Base-by-base conservation (phyloP, 2,113 vertebrate species). In the Clarias magur region DNA sequence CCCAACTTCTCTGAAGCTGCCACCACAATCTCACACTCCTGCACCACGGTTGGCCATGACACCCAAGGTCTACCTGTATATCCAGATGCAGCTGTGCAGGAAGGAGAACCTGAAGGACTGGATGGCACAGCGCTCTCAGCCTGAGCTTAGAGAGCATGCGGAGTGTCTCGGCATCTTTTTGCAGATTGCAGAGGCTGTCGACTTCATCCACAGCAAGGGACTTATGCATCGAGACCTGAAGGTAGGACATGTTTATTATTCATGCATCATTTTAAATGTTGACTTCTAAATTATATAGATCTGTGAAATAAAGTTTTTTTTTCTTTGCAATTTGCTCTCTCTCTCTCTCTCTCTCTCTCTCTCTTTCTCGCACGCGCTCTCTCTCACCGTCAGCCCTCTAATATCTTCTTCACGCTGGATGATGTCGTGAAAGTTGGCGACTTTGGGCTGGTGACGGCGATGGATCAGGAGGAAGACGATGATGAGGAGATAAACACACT, bases 81-180 rank as follows among this genome's bases (percentile, higher is more conserved):
- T 99, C 88, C 98, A 99, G 94, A 99, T 99, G 98, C 98, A 99
- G 93, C 96, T 99, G 65, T 99, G 98, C 92, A 89, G 97, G 70
- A 99, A 99, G 87, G 98, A 99, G 92, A 99, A 98, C 93, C 96
- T 99, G 70, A 99, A 99, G 90, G 98, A 99, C 96, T 99, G 98
- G 98, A 96, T 99, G 97, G 96, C 94, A 80, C 93, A 95, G 84
- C 96, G 97, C 34, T 96, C 96, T 62, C 81, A 92, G 34, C 93
- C 98, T 1, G 97, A 97, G 91, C 96, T 98, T 76, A 93, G 98
- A 75, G 96, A 97, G 67, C 95, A 95, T 91, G 91, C 93, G 62
- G 92, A 97, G 90, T 99, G 98, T 87, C 95, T 99, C 91, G 95
- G 96, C 90, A 97, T 99, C 93, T 99, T 99, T 91, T 92, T 99